Base-by-base conservation (phyloP, 1,140 invertebrate species). In the Drosophila funebris region DNA sequence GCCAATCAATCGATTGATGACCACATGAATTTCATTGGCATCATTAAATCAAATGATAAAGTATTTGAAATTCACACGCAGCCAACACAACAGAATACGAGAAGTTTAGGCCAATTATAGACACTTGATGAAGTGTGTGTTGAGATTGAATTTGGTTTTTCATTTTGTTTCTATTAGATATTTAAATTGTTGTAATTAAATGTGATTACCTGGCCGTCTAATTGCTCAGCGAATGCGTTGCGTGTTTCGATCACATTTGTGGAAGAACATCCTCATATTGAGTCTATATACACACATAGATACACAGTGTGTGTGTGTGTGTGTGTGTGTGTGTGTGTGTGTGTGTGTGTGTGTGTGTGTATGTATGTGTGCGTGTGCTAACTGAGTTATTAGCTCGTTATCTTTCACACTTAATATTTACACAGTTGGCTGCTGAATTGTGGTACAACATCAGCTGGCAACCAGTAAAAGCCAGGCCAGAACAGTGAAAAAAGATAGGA, bases 301-400 rank as follows among this genome's bases (percentile, higher is more conserved):
- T 4, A 43, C 56, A 1, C 24, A n/a, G 0, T 22, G 24, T 5
- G 22, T 27, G 9, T 43, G 7, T 14, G n/a, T 46, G 9, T 24
- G 5, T 6, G 18, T 9, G n/a, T n/a, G 9, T 18, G 58, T 7
- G 31, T 18, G 70, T 75, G 36, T 37, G 36, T n/a, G 39, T 41
- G 39, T 16, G 13, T 7, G 37, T 0, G 41, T 2, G n/a, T 14
- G 56, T 7, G 29, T 46, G 70, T 78, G 36, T 37, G 36, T n/a
- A 14, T 41, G 39, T 16, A 5, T 7, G 37, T 0, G 41, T 2
- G n/a, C 9, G 56, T 7, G 29, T 46, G 70, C 75, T 78, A 87
- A 87, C 66, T 72, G 63, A 82, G 83, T 87, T 88, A 87, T 87
- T 87, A 88, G 78, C 82, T 87, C 83, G 83, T 87, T 87, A 87